phyloP scores from a whole-genome alignment of 2,113 vertebrate genomes.

The Gorilla gorilla region DNA sequence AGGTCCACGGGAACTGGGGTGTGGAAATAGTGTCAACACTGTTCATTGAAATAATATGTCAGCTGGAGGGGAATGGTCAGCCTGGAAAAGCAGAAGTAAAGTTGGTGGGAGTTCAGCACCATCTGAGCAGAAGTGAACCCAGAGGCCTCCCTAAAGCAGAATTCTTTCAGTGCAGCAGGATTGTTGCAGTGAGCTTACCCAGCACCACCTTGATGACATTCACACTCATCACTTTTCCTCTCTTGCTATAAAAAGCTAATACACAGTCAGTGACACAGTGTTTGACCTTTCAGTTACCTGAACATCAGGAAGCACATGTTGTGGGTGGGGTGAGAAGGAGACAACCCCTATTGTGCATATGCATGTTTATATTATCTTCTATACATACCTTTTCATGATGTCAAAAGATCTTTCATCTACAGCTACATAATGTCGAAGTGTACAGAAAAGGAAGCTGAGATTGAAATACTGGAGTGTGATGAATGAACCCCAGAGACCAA shows the following conservation, averaged over 20 bases:
- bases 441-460: neutral
- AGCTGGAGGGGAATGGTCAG: neutral
- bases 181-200: neutral
- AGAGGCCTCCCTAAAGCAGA: neutral
- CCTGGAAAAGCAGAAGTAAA: neutral
- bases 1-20: neutral
- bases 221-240: accelerated
- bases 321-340: neutral
- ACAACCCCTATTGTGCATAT: neutral
- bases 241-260: neutral
- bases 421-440: accelerated
- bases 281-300: neutral
- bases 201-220: too few species aligned
- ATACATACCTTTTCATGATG: neutral
- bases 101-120: neutral
- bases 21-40: neutral
- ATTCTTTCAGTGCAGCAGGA: neutral
- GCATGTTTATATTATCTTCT: neutral
- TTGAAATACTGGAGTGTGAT: neutral
- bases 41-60: neutral
- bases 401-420: neutral
- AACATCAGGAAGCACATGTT: neutral
- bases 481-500: neutral
- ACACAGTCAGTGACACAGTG: neutral
- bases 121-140: neutral